Percentiles rank a stretch among this genome's conserved stretches.
Evolutionary conservation across 92 coral and sea anemone genomes (phyloP).

Genomic region (Scolanthus callimorphus): DNA sequence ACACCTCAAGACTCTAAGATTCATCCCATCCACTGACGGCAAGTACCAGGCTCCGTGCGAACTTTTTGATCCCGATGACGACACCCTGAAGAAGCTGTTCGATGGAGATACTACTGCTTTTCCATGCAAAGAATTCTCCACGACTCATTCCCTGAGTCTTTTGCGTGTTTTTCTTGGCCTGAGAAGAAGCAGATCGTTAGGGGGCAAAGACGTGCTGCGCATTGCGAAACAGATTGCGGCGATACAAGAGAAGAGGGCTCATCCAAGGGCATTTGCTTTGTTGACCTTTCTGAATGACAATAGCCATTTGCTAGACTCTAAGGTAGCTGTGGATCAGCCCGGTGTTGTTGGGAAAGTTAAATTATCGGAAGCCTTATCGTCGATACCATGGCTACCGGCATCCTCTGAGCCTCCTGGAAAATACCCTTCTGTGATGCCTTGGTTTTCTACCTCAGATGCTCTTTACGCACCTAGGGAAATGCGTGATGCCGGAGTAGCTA

Average conservation of each 20-base stretch:
- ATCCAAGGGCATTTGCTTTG: conserved; percentile 66
- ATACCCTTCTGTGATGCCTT: conserved; percentile 78
- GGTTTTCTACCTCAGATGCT: conserved; percentile 51
- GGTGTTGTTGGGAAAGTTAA: conserved; percentile 14
- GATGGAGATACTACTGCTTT: conserved; percentile 72
- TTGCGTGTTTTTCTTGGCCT: conserved; percentile 82
- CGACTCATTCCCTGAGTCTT: conserved; percentile 67
- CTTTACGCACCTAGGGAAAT: conserved; percentile 75
- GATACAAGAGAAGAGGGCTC: conserved; percentile 49
- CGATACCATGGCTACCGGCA: conserved; percentile 83
- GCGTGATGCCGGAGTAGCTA: conserved; percentile 68
- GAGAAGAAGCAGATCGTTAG: conserved; percentile 68
- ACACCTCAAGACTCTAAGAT: conserved; percentile 71
- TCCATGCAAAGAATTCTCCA: conserved; percentile 73
- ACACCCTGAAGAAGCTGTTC: conserved; percentile 62
- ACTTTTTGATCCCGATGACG: conserved; percentile 89
- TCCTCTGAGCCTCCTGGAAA: conserved; percentile 53
- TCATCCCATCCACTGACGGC: conserved; percentile 78
- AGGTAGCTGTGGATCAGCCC: conserved; percentile 35
- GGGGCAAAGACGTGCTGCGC: conserved; percentile 62
- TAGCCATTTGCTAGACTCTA: conserved; percentile 51
- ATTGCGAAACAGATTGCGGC: conserved; percentile 65
- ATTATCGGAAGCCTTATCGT: conserved; percentile 51
- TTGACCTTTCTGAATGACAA: conserved; percentile 76
- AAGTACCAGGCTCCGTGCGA: conserved; percentile 70